phyloP scores from a whole-genome alignment of 2,888 invertebrate genomes.

The Aethes cnicana region DNA sequence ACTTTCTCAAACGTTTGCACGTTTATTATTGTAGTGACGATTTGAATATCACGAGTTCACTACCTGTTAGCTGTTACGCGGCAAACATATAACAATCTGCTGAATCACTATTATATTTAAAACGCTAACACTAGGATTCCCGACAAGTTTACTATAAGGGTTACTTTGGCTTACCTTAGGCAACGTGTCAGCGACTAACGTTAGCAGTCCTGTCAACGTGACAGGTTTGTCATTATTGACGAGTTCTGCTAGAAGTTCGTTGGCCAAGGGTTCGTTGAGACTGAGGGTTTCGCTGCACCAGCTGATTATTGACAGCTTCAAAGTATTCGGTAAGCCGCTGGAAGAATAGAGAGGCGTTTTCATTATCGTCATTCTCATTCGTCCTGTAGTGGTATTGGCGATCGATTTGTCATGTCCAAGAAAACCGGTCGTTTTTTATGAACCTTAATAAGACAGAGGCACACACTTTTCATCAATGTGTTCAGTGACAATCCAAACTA shows the following conservation, averaged over 20 bases:
- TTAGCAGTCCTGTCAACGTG: constrained; percentile 60
- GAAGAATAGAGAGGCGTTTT: constrained; percentile 34
- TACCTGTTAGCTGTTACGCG: too few species aligned
- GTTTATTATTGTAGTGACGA: too few species aligned
- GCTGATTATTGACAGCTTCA: constrained; percentile 67
- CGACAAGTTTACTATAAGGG: background rate
- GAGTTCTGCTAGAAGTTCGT: constrained; percentile 64
- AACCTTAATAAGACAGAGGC: background rate
- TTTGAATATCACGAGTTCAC: too few species aligned
- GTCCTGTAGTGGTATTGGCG: too few species aligned
- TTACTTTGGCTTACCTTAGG: constrained; percentile 55
- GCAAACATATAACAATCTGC: too few species aligned
- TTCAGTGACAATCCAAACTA: too few species aligned
- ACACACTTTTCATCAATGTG: too few species aligned
- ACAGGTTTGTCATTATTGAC: constrained; percentile 69
- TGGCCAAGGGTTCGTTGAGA: constrained; percentile 59
- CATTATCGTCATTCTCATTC: too few species aligned
- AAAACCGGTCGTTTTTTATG: background rate
- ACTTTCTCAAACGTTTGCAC: too few species aligned
- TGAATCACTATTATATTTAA: too few species aligned
- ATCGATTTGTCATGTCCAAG: too few species aligned
- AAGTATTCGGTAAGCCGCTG: constrained; percentile 62
- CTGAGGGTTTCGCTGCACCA: constrained; percentile 72
- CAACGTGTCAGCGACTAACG: constrained; percentile 71
- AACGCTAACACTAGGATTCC: too few species aligned